Evolutionary conservation across 2,888 invertebrate genomes (phyloP).

Genomic region (Schizaphis graminum): DNA sequence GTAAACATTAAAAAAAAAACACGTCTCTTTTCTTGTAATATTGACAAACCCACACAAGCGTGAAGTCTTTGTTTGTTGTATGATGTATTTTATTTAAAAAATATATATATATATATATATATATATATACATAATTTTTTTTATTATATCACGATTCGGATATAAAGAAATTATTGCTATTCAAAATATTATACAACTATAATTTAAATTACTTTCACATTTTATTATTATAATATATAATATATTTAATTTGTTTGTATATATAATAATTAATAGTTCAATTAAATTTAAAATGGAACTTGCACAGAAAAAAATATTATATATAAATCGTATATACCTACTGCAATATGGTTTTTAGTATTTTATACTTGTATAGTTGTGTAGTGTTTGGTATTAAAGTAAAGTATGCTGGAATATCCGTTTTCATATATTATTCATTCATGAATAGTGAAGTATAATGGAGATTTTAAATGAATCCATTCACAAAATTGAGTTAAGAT

Average conservation of each 20-base stretch:
- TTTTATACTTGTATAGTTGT: neutral
- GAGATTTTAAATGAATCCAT: slow-evolving; percentile 18
- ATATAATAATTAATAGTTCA: neutral
- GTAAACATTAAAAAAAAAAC: slow-evolving; percentile 54
- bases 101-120: neutral
- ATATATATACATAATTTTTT: neutral
- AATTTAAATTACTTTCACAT: neutral
- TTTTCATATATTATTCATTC: neutral
- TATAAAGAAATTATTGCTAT: neutral
- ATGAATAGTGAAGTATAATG: neutral
- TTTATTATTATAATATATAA: too few relatives aligned
- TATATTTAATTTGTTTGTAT: neutral
- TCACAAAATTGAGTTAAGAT: slow-evolving; percentile 46
- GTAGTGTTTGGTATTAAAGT: neutral
- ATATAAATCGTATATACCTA: neutral
- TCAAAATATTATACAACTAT: neutral
- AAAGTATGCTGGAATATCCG: slow-evolving; percentile 16
- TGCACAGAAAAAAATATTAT: neutral
- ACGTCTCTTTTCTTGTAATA: slow-evolving; percentile 1
- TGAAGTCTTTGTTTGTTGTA: neutral
- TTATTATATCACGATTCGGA: neutral
- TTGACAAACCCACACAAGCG: slow-evolving; percentile 40
- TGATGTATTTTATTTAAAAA: slow-evolving; percentile 11
- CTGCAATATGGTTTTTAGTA: neutral
- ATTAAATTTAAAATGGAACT: neutral